Evolutionary conservation across 2,797 vertebrate genomes (phyloP), one percentile per base, ranked within the genome.

Genomic region (Lateolabrax maculatus): DNA sequence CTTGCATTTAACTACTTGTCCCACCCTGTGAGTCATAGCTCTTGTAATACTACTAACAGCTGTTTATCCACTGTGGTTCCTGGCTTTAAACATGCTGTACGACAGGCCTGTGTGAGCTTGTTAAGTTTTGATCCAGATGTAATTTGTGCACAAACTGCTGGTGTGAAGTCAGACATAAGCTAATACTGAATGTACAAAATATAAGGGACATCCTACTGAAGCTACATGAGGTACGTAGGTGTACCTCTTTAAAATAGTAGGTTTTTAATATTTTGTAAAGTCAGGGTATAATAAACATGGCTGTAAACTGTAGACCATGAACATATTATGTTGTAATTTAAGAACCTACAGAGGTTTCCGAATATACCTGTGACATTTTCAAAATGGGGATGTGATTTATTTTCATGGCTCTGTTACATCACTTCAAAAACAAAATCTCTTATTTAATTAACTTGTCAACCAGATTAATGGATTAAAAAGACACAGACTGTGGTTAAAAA

Each of bases 1-100:
- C 25, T 29, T 62, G 27, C 18, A 39, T 64, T 72, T 81, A 75
- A 64, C 57, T 25, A 52, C 52, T 58, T 52, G 63, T 79, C 49
- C 49, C 61, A 43, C 72, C 70, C 65, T 64, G 0, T 87, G 77
- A 90, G 66, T 87, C 86, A 88, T 16, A 51, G 53, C 9, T 13
- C 29, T 37, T 41, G 29, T 57, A 79, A 80, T 86, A 71, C 71
- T 10, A 55, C 41, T 13, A 53, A 43, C 71, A 88, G 44, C 70
- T 89, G 75, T 73, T 84, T 75, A 74, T 69, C 37, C 25, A 23
- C 48, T 65, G 63, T 4, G 4, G 62, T 58, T 69, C 43, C 51
- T 46, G 65, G 48, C 64, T 60, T 68, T 48, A 27, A 60, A 44
- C 44, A 36, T 43, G 53, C 41, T 55, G 52, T 1, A 37, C 21